These are phyloP conservation scores for Proales similis DNA, from an alignment of 1,140 invertebrate genomes.

Conservation along the genomic window DNA sequence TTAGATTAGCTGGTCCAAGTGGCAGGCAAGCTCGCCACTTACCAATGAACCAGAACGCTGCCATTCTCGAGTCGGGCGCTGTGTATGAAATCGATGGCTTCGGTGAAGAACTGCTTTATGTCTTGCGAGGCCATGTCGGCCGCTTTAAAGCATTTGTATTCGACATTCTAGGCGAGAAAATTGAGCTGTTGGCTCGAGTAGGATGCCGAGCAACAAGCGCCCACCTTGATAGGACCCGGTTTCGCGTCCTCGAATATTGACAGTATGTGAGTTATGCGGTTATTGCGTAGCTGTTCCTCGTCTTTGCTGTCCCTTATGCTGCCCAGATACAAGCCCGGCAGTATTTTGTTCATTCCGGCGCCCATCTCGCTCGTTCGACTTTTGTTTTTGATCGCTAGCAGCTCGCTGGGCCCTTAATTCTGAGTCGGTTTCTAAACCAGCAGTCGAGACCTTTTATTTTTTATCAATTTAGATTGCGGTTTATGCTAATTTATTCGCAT, in stretches of 20 bases:
- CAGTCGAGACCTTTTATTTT: too few species aligned
- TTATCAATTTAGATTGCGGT: too few species aligned
- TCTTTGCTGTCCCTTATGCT: conserved; percentile 79
- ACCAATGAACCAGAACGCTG: conserved; percentile 91
- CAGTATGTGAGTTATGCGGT: conserved; percentile 86
- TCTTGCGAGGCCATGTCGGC: conserved; percentile 86
- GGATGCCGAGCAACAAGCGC: conserved; percentile 12
- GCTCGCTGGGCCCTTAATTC: too few species aligned
- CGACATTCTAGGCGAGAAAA: conserved; percentile 69
- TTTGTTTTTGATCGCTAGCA: too few species aligned
- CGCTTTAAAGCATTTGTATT: conserved; percentile 85
- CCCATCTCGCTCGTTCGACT: too few species aligned
- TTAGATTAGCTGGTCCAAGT: conserved; percentile 3
- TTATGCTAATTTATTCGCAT: too few species aligned
- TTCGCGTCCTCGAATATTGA: conserved; percentile 87
- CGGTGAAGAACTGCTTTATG: conserved; percentile 78
- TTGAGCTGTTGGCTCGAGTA: conserved; percentile 3
- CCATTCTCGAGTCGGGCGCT: conserved; percentile 75
- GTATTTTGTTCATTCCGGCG: conserved; percentile 25
- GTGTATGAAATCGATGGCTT: conserved; percentile 93
- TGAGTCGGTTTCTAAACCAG: too few species aligned
- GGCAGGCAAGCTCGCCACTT: conserved; percentile 45
- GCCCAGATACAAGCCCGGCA: conserved; percentile 55
- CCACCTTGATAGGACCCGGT: conserved; percentile 36
- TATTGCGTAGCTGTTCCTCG: conserved; percentile 70